Evolutionary conservation across 2,888 invertebrate species (phyloP), one percentile per base, ranked within the genome.

Genomic region (Melipona beecheii): DNA sequence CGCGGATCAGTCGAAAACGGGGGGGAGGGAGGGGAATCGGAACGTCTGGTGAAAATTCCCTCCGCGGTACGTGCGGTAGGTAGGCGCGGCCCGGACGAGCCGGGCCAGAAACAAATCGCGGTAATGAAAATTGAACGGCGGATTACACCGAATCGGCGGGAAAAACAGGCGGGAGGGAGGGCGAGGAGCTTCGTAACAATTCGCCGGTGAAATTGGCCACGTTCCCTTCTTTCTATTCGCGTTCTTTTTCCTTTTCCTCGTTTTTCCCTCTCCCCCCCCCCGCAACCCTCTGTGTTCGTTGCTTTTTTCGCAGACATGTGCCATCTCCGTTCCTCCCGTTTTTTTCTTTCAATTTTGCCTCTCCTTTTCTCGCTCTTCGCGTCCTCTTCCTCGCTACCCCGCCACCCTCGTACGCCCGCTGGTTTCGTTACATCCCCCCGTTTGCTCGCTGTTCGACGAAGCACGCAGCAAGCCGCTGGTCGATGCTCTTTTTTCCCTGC

Each of bases 41-140:
- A n/a, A 36, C 13, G 17, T n/a, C 21, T 21, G 65, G 15, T 36
- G 19, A 36, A 65, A 65, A 65, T 43, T 62, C 62, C 31, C 31
- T 21, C 58, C n/a, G 19, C n/a, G 17, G 43, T 43, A 43, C 43
- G 43, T 52, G 56, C 19, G 24, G 43, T 52, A 54, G 24, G 43
- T 52, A 54, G 81, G 73, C 77, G 43, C 85, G 11, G 1, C 1
- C 43, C 43, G 81, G 70, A 81, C 72, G 83, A 75, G 75, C 76
- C 36, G 76, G 86, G 54, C 73, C 75, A 76, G 82, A 88, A 84
- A 86, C 89, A 86, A 88, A 88, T 79, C 82, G 82, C 75, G 82
- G 72, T 86, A 89, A 88, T 88, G 89, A 88, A 88, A 88, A 88
- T 86, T 88, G 86, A 88, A 85, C 86, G 81, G 81, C 78, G 76